Conservation (phyloP, 1,140 invertebrate genomes). For the Philaenus spumarius region DNA sequence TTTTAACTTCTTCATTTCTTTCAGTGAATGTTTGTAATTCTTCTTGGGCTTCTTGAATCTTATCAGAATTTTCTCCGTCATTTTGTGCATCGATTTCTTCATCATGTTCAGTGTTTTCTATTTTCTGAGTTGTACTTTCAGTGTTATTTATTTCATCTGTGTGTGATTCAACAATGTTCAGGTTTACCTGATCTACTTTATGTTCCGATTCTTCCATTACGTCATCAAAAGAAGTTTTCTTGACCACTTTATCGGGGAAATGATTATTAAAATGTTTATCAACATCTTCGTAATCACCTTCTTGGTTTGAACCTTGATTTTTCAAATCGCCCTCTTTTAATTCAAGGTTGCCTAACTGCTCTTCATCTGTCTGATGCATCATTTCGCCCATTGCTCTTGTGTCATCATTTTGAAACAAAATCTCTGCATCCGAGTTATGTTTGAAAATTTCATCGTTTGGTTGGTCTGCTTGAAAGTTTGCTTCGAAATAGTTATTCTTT, state of each 20-base stretch:
- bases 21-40: background rate
- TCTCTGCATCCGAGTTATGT: conserved; percentile 6
- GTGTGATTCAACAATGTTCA: too few species aligned
- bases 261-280: too few species aligned
- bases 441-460: conserved; percentile 3
- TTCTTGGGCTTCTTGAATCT: background rate
- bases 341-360: background rate
- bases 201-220: too few species aligned
- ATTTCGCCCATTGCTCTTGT: conserved; percentile 16
- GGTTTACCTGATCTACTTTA: too few species aligned
- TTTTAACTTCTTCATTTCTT: background rate
- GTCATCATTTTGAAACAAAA: conserved; percentile 13
- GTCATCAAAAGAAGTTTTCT: too few species aligned
- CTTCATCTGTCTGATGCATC: conserved; percentile 12
- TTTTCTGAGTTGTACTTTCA: background rate
- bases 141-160: too few species aligned
- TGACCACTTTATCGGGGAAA: too few species aligned
- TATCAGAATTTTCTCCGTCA: background rate
- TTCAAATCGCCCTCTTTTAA: background rate
- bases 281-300: too few species aligned
- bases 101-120: background rate
- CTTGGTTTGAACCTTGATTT: too few species aligned
- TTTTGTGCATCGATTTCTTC: conserved; percentile 1
- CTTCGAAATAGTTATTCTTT: background rate
- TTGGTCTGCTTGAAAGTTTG: conserved; percentile 8